phyloP scores from a whole-genome alignment of 2,113 vertebrate species.

The Rhipidura dahli region DNA sequence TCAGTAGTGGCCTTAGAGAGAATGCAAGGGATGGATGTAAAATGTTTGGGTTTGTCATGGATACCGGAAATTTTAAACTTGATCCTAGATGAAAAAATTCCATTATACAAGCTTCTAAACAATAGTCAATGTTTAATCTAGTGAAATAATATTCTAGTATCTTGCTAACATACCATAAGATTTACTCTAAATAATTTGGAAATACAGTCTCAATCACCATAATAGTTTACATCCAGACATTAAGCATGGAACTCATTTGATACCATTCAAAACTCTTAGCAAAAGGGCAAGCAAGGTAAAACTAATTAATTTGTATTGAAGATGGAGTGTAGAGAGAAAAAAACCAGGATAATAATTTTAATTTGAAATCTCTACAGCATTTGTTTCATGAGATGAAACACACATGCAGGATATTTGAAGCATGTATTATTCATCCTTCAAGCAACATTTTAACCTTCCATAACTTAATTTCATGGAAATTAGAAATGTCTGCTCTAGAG shows the following conservation, averaged over 20 bases:
- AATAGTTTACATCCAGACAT: not conserved
- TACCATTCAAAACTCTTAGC: not conserved
- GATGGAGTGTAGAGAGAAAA: not conserved
- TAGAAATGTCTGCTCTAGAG: not conserved
- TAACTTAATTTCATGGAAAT: not conserved
- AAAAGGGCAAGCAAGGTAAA: constrained; percentile 1
- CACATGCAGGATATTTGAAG: not conserved
- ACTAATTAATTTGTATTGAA: not conserved
- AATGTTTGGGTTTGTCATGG: not conserved
- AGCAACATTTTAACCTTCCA: not conserved
- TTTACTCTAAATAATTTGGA: not conserved
- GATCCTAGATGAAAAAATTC: not conserved
- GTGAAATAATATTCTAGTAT: not conserved
- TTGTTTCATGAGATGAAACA: not conserved
- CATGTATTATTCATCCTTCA: not conserved
- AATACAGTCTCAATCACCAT: not conserved
- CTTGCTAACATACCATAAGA: not conserved
- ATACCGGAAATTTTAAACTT: not conserved
- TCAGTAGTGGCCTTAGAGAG: not conserved
- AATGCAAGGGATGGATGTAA: not conserved
- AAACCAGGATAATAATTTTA: not conserved
- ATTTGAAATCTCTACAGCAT: not conserved
- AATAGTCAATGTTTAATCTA: not conserved
- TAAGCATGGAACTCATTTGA: not conserved
- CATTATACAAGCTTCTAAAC: not conserved